Conservation (phyloP, 2,113 vertebrate genomes). For the Pomatorhinus ruficollis region DNA sequence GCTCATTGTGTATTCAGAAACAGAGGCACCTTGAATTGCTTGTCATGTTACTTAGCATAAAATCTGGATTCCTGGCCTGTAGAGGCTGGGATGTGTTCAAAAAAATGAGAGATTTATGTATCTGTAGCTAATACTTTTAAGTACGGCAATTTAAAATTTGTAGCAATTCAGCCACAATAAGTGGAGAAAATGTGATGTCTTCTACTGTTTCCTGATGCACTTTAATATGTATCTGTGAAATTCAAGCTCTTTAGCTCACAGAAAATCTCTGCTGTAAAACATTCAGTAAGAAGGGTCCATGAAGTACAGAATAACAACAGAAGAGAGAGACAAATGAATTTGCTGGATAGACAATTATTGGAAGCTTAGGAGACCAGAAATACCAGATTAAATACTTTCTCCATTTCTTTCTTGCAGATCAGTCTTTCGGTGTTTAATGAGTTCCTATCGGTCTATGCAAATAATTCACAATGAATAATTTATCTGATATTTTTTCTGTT, state of each 20-base stretch:
- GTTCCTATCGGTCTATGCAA: constrained; percentile 14
- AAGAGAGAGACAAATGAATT: constrained; percentile 15
- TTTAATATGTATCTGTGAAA: constrained; percentile 18
- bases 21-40: neutral
- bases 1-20: neutral
- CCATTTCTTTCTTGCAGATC: neutral
- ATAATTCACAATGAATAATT: constrained; percentile 58
- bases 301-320: neutral
- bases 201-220: constrained; percentile 25
- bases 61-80: neutral
- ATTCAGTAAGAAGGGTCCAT: neutral
- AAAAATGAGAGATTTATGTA: constrained; percentile 16
- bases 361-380: neutral
- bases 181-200: constrained; percentile 7
- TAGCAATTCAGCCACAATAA: constrained; percentile 17
- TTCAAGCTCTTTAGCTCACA: neutral
- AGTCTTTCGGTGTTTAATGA: neutral
- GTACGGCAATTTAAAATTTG: constrained; percentile 38
- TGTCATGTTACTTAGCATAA: neutral
- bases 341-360: neutral
- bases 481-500: constrained; percentile 55
- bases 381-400: neutral
- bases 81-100: neutral
- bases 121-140: constrained; percentile 60
- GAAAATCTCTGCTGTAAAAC: constrained; percentile 16